Conservation (phyloP, 2,888 invertebrate genomes). For the Drosophila mercatorum region DNA sequence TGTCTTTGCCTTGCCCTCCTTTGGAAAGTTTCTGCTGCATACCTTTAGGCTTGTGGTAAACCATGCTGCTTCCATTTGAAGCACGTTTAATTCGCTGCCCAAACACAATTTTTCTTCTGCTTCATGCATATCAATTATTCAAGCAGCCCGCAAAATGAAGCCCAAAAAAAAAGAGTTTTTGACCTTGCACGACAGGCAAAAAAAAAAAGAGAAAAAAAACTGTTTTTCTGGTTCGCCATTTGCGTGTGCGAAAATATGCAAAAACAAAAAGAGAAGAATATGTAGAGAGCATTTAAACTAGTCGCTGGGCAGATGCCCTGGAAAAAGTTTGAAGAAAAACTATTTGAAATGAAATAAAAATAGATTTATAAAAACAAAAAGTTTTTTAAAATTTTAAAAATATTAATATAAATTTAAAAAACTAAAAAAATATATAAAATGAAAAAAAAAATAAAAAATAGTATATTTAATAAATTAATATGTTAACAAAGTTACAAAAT, state of each 20-base stretch:
- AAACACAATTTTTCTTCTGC: conserved; percentile 16
- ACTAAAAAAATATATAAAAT: no score
- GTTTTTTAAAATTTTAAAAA: no score
- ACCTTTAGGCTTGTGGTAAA: conserved; percentile 16
- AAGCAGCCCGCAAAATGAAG: conserved; percentile 30
- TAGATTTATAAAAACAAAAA: no score
- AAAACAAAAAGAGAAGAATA: conserved; percentile 15
- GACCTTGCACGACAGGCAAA: conserved; percentile 45
- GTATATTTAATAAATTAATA: no score
- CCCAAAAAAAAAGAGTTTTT: conserved; percentile 36
- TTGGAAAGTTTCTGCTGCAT: conserved; percentile 21
- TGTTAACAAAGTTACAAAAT: no score
- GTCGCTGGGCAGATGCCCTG: not conserved
- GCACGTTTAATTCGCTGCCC: conserved; percentile 6
- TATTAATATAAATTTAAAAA: not conserved
- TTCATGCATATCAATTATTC: conserved; percentile 53
- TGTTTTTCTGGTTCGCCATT: conserved; percentile 17
- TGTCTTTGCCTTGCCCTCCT: conserved; percentile 20
- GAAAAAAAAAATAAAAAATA: no score
- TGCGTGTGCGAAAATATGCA: conserved; percentile 46
- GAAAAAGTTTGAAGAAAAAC: not conserved
- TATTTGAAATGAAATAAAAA: not conserved
- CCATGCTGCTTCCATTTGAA: conserved; percentile 2
- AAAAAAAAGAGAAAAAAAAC: conserved; percentile 8
- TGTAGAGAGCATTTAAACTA: not conserved